Base-by-base conservation (phyloP, 2,888 invertebrate genomes). In the Digitonthophagus gazella region DNA sequence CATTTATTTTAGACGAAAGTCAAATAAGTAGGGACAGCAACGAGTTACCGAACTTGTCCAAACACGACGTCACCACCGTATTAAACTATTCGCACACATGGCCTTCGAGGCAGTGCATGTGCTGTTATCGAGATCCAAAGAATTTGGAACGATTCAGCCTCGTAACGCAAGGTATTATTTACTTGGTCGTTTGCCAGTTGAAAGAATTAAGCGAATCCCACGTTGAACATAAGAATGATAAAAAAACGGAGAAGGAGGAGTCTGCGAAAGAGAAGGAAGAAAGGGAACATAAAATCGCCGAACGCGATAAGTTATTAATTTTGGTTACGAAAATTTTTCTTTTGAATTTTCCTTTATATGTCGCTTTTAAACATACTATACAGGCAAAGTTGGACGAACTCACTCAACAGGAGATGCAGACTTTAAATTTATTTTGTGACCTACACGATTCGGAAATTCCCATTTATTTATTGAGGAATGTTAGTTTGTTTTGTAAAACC, bases 71-170 rank as follows among this genome's bases (percentile, higher is more conserved):
- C 74, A 92, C 94, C 83, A 90, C 89, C 75, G 90, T 95, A 73
- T 88, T 93, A 78, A 89, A 91, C 78, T 96, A 94, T 84, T 91
- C 94, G 78, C 91, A 94, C 81, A 90, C 93, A 76, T 96, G 95
- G 95, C 92, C 93, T 73, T 92, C 95, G 84, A 91, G 95, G 81
- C 96, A 97, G 85, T 97, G 97, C 81, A 95, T 96, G 91, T 97
- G 97, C 84, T 93, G 95, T 83, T 96, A 94, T 83, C 89, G 96
- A 76, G 96, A 96, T 84, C 89, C 90, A 69, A 95, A 95, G 83
- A 96, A 96, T 83, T 93, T 95, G 84, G 96, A 96, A 80, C 88
- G 95, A 75, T 93, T 96, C 82, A 95, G 95, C 82, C 87, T 93
- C 78, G 87, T 97, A 76, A 92, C 95, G 55, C 96, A 96, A 82